phyloP scores from a whole-genome alignment of 2,113 vertebrate species.

The Rhinopomastus cyanomelas region DNA sequence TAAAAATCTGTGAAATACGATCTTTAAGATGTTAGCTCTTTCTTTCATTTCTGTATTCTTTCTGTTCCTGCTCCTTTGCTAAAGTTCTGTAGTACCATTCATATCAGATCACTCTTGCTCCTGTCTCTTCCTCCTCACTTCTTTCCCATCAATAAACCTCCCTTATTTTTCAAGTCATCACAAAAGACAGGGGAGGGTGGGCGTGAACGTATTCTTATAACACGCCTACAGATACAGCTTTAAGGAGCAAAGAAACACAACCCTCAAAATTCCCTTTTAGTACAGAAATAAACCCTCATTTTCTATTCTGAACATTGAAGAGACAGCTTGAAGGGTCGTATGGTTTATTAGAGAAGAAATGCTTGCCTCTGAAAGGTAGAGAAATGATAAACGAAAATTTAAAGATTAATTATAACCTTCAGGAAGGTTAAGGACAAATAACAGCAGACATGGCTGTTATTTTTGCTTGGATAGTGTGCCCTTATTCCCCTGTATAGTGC shows the following conservation, averaged over 20 bases:
- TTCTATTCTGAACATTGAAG: not conserved
- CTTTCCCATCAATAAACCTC: slow-evolving; percentile 1
- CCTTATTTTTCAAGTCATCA: not conserved
- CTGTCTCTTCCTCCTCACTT: not conserved
- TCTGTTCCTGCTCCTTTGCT: not conserved
- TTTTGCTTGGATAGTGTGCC: not conserved
- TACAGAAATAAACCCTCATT: not conserved
- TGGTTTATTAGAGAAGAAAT: slow-evolving; percentile 10
- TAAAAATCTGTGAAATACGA: slow-evolving; percentile 53
- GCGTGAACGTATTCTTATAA: fast-evolving
- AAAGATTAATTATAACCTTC: not conserved
- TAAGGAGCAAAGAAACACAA: not conserved
- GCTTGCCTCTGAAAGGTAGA: not conserved
- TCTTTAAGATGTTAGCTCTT: not conserved
- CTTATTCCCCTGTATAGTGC: not conserved
- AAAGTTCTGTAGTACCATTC: not conserved
- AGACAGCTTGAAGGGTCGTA: slow-evolving; percentile 7
- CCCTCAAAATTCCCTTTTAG: not conserved
- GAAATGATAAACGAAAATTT: not conserved
- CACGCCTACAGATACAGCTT: not conserved
- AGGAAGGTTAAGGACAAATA: not conserved
- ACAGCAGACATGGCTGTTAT: not conserved
- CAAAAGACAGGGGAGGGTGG: not conserved
- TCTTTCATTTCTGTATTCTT: slow-evolving; percentile 22
- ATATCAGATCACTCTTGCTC: not conserved